Evolutionary conservation across 2,888 invertebrate genomes (phyloP), one percentile per base, ranked within the genome.

Genomic region (Hirtodrosophila duncani): DNA sequence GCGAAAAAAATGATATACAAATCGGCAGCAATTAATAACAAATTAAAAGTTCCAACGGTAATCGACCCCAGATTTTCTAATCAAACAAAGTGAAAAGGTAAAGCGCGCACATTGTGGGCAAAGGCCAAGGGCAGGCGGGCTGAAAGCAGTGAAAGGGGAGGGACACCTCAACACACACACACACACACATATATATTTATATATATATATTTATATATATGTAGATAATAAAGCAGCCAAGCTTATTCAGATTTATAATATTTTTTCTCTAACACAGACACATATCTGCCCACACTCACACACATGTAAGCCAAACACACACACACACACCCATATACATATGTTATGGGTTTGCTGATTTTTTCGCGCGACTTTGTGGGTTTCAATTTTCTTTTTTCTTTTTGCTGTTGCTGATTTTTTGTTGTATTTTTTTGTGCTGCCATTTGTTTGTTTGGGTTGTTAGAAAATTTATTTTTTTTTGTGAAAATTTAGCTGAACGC

Each of bases 391-490:
- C 46, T 60, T 61, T 37, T 23, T 43, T 42, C 39, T 24, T 27
- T 20, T 57, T 18, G 6, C 62, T 66, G 67, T 63, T 57, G 70
- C 62, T 52, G 52, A 75, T 70, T 79, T 71, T 78, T 80, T 75
- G 79, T 75, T 78, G n/a, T n/a, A n/a, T n/a, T 42, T 49, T 24
- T 27, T 20, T 57, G 62, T 66, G 67, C 63, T 57, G 70, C 62
- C 55, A 53, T 79, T 70, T 79, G 75, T 78, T 80, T 75, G 79
- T 75, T 78, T 78, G 68, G 78, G 67, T 67, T 81, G 81, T 78
- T 80, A 78, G 78, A 81, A 78, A 78, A 80, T 77, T 78, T 80
- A 80, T 78, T 75, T 75, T 78, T 75, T 75, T 79, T 67, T 74
- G 74, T 56, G 63, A 65, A 72, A 67, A 67, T 67, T 63, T 63